Evolutionary conservation across 2,797 vertebrate species (phyloP), one percentile per base, ranked within the genome.

Genomic region (Chloroceryle inda): DNA sequence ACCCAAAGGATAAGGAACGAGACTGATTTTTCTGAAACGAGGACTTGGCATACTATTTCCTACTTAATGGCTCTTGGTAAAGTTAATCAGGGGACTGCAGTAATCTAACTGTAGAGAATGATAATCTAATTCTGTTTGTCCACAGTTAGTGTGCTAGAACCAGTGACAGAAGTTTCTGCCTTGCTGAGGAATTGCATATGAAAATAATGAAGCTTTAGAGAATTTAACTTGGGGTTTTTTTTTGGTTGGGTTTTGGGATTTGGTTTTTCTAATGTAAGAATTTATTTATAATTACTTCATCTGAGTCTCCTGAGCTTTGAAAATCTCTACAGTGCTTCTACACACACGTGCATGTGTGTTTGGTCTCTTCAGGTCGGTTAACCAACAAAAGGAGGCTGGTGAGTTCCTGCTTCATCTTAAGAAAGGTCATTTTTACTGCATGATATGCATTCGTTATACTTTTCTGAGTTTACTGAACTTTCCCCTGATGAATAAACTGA

Each of bases 281-380:
- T 55, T 50, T 42, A 47, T 55, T 50, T 42, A 35, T 81, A 62
- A 31, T 62, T 63, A 26, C 6, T 4, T 80, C 37, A 77, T 63
- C 42, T 61, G 40, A 89, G 16, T 49, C 13, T 81, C 40, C 33
- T 45, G 42, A 86, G n/a, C 24, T 91, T 66, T 75, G 45, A 72
- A 58, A 58, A 62, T 49, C 7, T 78, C 6, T 75, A 0, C 20
- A 16, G 40, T 58, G n/a, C 14, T 8, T 19, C 26, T 74, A 12
- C 13, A 11, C 6, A 5, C 26, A 5, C 0, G 2, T 1, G 3
- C 1, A 4, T 1, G 3, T 4, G 5, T 33, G 11, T 68, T 72
- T 75, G 50, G 15, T 81, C 50, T 77, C 31, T 45, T 84, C 22
- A 12, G 15, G 14, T 20, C 68, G 33, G 35, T 72, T 86, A 68